Percentiles rank a stretch among this genome's conserved stretches.
Evolutionary conservation across 2,797 vertebrate species (phyloP).

Genomic region (Pseudochaenichthys georgianus): DNA sequence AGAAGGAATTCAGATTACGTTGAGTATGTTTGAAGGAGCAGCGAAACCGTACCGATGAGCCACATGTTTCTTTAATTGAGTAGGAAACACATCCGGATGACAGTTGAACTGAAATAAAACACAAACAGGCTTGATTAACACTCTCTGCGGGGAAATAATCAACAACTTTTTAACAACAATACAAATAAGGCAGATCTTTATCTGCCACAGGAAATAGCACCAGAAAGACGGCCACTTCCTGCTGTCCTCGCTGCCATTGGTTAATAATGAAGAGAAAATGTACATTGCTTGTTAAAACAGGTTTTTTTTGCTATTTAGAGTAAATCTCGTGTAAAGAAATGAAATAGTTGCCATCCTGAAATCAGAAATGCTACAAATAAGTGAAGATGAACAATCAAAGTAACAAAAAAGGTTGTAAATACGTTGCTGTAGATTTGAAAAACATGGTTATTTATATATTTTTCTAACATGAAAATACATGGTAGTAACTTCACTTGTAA

Average conservation of each 20-base stretch:
- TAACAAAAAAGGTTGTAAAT: neutral
- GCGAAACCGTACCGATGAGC: constrained; percentile 3
- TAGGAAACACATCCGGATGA: constrained; percentile 9
- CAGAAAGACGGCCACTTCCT: constrained; percentile 15
- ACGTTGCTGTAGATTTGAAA: neutral
- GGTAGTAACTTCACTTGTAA: neutral
- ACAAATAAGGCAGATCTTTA: neutral
- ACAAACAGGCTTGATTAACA: neutral
- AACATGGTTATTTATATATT: neutral
- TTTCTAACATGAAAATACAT: neutral
- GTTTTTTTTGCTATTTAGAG: neutral
- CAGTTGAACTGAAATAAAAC: constrained; percentile 13
- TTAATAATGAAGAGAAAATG: neutral
- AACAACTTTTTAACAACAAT: neutral
- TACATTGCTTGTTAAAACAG: neutral
- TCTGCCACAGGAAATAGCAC: constrained; percentile 40
- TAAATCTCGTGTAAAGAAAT: neutral
- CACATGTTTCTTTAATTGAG: neutral
- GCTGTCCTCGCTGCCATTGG: neutral
- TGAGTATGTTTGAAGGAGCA: constrained; percentile 16
- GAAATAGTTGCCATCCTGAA: neutral
- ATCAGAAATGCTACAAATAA: neutral
- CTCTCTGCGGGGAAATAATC: neutral
- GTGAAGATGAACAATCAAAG: neutral
- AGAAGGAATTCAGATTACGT: too few relatives aligned